phyloP scores from a whole-genome alignment of 37 sponge, comb jelly and placozoan species.

The Oopsacas minuta region DNA sequence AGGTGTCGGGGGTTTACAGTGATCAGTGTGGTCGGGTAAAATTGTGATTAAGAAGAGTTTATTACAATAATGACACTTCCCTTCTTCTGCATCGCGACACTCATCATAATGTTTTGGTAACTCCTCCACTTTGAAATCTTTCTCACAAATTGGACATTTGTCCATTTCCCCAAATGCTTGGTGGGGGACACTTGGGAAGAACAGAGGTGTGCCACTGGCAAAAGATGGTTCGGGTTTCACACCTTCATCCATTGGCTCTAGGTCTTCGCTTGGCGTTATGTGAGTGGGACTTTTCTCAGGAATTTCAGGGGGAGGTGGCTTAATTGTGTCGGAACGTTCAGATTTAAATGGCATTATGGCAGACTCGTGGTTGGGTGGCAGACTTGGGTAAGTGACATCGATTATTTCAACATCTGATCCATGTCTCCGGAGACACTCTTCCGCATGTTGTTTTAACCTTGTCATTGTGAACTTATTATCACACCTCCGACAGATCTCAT shows the following conservation, averaged over 20 bases:
- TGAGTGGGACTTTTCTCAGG: not conserved
- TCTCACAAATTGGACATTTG: not conserved
- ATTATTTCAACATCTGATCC: not conserved
- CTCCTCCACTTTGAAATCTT: conserved; percentile 27
- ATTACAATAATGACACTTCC: not conserved
- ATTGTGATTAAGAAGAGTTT: not conserved
- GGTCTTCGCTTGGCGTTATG: not conserved
- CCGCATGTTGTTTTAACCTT: not conserved
- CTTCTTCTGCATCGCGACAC: conserved; percentile 21
- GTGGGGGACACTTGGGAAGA: not conserved
- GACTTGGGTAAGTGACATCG: not conserved
- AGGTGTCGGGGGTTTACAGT: not conserved
- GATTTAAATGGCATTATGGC: not conserved
- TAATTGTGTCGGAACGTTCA: not conserved
- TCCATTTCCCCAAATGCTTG: not conserved
- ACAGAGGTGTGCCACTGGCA: not conserved
- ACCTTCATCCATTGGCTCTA: not conserved
- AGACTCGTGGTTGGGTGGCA: not conserved
- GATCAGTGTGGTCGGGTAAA: not conserved
- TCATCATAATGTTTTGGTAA: conserved; percentile 21
- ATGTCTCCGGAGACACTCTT: not conserved
- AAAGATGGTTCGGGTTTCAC: not conserved
- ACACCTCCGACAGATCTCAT: not conserved
- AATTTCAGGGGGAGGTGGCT: not conserved
- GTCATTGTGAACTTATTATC: not conserved